These are phyloP conservation scores for Drosophila quinaria DNA, from an alignment of 2,888 invertebrate genomes.

Conservation along the genomic window DNA sequence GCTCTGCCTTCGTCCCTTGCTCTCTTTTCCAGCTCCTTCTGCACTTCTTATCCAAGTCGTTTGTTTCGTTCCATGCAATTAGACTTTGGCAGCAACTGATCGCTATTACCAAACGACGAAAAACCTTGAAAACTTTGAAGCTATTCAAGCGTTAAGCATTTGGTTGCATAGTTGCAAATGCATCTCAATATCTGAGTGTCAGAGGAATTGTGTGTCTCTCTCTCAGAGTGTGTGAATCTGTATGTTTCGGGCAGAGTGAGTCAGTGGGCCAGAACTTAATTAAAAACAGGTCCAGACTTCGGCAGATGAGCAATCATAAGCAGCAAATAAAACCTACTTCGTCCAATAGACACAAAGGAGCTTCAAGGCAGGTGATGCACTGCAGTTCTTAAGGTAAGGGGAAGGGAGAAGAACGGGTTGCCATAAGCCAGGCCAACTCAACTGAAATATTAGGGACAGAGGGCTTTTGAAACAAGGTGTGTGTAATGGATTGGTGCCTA, in stretches of 20 bases:
- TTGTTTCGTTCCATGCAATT: conserved; percentile 81
- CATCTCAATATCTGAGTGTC: conserved; percentile 24
- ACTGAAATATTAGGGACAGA: conserved; percentile 14
- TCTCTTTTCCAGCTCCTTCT: conserved; percentile 9
- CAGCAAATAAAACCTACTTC: conserved; percentile 38
- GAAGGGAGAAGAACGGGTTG: not conserved
- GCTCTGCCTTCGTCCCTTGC: not conserved
- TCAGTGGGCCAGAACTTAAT: conserved; percentile 58
- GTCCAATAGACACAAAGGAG: conserved; percentile 34
- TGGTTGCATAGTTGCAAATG: conserved; percentile 44
- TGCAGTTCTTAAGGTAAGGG: not conserved
- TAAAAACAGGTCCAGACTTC: conserved; percentile 51
- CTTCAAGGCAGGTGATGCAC: not conserved
- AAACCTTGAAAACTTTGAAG: conserved; percentile 62
- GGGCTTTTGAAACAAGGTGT: not conserved
- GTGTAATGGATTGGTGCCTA: not conserved
- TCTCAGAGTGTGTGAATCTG: not conserved
- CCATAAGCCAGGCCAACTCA: conserved; percentile 5
- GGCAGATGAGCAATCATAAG: conserved; percentile 47
- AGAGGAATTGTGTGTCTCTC: conserved; percentile 7
- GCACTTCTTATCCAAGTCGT: conserved; percentile 74
- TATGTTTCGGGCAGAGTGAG: conserved; percentile 3
- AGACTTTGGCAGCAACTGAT: conserved; percentile 79
- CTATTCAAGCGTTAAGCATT: conserved; percentile 60
- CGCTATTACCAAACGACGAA: conserved; percentile 56